Conservation (phyloP, 2,797 vertebrate species). For the Fringilla coelebs region DNA sequence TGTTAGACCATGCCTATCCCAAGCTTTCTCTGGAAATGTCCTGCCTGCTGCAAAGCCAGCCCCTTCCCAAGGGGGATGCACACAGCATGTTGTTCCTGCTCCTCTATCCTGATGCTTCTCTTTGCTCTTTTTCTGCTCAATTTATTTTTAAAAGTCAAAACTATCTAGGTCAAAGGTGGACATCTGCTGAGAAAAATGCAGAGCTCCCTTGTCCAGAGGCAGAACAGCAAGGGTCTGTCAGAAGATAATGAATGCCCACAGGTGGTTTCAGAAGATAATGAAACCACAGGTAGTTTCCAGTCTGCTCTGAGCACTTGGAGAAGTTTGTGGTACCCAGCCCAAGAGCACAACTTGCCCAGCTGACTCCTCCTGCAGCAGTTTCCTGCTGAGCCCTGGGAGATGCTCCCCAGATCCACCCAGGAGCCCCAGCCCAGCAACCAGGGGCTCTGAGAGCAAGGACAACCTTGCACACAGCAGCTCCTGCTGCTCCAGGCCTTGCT, state of each 20-base stretch:
- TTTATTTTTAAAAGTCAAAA: not conserved
- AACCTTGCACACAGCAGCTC: not conserved
- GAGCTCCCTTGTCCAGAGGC: not conserved
- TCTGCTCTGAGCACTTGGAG: not conserved
- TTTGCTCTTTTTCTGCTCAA: not conserved
- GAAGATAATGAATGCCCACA: not conserved
- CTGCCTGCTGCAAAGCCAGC: not conserved
- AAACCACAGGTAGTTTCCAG: not conserved
- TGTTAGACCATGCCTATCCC: accelerated
- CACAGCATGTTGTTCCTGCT: not conserved
- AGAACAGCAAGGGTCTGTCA: not conserved
- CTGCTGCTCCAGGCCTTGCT: not conserved
- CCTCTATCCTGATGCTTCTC: not conserved
- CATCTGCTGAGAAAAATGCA: not conserved
- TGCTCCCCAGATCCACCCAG: not conserved
- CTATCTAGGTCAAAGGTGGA: not conserved
- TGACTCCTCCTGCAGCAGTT: not conserved
- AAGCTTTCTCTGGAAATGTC: not conserved
- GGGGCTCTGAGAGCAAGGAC: not conserved
- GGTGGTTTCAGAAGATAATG: not conserved
- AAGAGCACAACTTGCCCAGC: not conserved
- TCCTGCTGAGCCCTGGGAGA: not conserved
- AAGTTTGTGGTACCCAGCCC: not conserved
- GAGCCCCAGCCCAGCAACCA: not conserved
- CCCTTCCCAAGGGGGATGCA: not conserved